Base-by-base conservation (phyloP, 2,888 invertebrate species). In the Epistrophe grossulariae region DNA sequence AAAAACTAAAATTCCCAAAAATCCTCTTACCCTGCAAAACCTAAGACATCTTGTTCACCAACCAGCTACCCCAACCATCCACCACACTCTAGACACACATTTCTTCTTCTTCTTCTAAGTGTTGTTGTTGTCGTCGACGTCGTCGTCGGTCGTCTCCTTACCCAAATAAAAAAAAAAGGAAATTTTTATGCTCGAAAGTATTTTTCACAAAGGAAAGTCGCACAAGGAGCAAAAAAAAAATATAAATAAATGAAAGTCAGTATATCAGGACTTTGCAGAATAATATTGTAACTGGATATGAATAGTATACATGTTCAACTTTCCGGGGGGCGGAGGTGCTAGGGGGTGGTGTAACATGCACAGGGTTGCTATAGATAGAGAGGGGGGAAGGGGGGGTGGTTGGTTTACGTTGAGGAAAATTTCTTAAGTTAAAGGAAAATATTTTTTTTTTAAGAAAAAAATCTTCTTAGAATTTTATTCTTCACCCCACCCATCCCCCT, bases 251-350 rank as follows among this genome's bases (percentile, higher is more conserved):
- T 87, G 87, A 83, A 87, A 87, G 87, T 87, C 87, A 87, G 87
- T 87, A 87, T 87, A 87, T 87, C 87, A 87, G 87, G 87, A 83
- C 83, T 87, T 87, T 87, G 83, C 72, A 87, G 87, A 83, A 87
- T 87, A 79, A 87, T 87, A 83, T 83, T 87, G 82, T 76, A 87
- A 87, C 87, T 66, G 87, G 70, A 83, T 87, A 72, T 78, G 74
- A 81, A 71, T 79, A 70, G 74, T 76, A 79, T 76, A 82, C 87
- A 83, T 87, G 79, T 79, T 79, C 73, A 60, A 60, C 71, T 82
- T 64, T 59, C 17, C 57, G 35, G 64, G 45, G 70, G 45, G 10
- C 15, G 17, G 38, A 15, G 57, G 31, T 11, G n/a, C 40, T 40
- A 28, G 19, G 19, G 45, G 70, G 19, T 38, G 50, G 52, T 59